Conservation (phyloP, 2,888 invertebrate genomes). For the Sinodicranocentrus sp. region DNA sequence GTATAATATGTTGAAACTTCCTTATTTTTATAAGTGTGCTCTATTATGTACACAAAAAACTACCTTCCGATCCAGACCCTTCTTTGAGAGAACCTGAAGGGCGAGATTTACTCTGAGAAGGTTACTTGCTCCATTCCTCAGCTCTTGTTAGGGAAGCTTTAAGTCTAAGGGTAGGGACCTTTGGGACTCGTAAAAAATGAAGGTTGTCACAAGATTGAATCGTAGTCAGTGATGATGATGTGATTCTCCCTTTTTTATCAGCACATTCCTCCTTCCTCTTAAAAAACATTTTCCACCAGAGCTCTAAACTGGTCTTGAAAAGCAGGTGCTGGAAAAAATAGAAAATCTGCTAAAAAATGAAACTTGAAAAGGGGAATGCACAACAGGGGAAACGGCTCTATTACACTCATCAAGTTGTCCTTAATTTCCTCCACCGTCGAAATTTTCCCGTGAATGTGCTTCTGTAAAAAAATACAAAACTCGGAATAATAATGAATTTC, state of each 20-base stretch:
- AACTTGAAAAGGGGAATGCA: constrained; percentile 5
- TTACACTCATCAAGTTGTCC: constrained; percentile 31
- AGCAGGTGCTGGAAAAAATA: constrained; percentile 55
- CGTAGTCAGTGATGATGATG: constrained; percentile 27
- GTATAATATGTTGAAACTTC: constrained; percentile 57
- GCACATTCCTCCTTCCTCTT: constrained; percentile 7
- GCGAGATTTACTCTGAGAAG: not conserved
- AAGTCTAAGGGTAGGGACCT: not conserved
- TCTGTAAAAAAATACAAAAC: not conserved
- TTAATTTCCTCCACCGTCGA: constrained; percentile 19
- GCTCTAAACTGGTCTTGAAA: constrained; percentile 17
- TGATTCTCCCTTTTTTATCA: constrained; percentile 49
- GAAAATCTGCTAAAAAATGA: constrained; percentile 18
- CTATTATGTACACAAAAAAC: constrained; percentile 15
- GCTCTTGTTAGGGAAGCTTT: not conserved
- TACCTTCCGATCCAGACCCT: constrained; percentile 28
- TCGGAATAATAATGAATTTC: constrained; percentile 24
- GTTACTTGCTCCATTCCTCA: constrained; percentile 29
- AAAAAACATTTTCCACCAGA: constrained; percentile 16
- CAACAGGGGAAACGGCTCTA: constrained; percentile 17
- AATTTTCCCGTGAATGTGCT: constrained; percentile 29
- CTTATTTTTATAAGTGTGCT: constrained; percentile 42
- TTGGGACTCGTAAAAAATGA: constrained; percentile 23
- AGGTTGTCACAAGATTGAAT: constrained; percentile 58
- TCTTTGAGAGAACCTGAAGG: constrained; percentile 8